Evolutionary conservation across 2,888 invertebrate species (phyloP).

Genomic region (Parnassius apollo): DNA sequence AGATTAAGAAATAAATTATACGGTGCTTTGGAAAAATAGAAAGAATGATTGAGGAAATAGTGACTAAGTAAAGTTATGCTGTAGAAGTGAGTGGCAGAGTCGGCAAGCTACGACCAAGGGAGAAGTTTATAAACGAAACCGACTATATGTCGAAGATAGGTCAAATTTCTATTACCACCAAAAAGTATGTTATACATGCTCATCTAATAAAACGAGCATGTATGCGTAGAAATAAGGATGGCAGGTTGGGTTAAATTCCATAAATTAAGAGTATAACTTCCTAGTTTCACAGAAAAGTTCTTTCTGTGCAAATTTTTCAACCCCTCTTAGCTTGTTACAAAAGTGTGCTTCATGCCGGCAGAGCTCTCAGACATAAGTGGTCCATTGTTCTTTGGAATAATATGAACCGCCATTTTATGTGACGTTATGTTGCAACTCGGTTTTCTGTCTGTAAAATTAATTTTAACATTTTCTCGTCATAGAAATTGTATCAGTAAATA

Average conservation of each 20-base stretch:
- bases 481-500: no score
- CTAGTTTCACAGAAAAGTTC: slow-evolving; percentile 10
- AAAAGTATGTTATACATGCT: no score
- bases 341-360: slow-evolving; percentile 24
- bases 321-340: slow-evolving; percentile 17
- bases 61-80: no score
- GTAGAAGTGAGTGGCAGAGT: no score
- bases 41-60: no score
- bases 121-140: no score
- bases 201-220: no score
- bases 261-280: slow-evolving; percentile 13
- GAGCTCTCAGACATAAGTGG: slow-evolving; percentile 31
- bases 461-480: not conserved
- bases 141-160: no score
- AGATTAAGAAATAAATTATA: no score
- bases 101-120: no score
- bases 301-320: slow-evolving; percentile 18
- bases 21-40: no score
- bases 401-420: slow-evolving; percentile 39
- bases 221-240: not conserved
- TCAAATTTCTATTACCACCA: no score
- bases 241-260: not conserved
- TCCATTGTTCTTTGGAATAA: slow-evolving; percentile 42
- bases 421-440: slow-evolving; percentile 20
- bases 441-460: slow-evolving; percentile 8